These are phyloP conservation scores for Aurelia sp. DNA, from an alignment of 30 jellyfish, hydroid and myxozoan genomes.

Conservation along the genomic window DNA sequence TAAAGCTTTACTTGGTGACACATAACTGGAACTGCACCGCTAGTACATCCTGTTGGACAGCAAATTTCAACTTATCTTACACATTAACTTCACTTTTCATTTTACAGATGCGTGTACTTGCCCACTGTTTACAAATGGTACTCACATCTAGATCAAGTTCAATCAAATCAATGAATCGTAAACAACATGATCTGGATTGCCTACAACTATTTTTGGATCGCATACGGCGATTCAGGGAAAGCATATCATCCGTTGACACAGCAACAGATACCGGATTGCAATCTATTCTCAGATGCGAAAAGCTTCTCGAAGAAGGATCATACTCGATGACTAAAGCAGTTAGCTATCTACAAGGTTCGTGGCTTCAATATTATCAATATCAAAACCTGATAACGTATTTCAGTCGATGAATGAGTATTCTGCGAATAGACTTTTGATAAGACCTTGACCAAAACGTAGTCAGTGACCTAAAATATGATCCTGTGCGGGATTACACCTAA, in stretches of 20 bases:
- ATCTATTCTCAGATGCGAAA: conserved; percentile 73
- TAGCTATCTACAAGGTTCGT: conserved; percentile 54
- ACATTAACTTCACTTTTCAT: not conserved
- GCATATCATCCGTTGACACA: conserved; percentile 43
- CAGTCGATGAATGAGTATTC: no score
- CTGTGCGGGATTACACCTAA: no score
- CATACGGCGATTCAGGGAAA: conserved; percentile 76
- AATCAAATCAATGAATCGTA: conserved; percentile 71
- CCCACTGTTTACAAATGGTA: conserved; percentile 82
- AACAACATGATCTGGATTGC: conserved; percentile 72
- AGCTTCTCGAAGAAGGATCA: conserved; percentile 81
- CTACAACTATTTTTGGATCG: conserved; percentile 82
- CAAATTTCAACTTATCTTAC: no score
- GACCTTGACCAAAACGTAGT: no score
- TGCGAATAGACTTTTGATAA: no score
- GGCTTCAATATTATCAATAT: no score
- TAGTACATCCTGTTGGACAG: no score
- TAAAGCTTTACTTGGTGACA: no score
- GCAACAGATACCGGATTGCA: conserved; percentile 51
- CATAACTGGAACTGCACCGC: no score
- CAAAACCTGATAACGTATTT: no score
- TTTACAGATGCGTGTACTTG: conserved; percentile 80
- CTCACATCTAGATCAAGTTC: conserved; percentile 72
- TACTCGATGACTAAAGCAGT: conserved; percentile 78
- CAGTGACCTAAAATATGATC: no score